These are phyloP conservation scores for Origma solitaria DNA, from an alignment of 2,113 vertebrate species.

Conservation along the genomic window DNA sequence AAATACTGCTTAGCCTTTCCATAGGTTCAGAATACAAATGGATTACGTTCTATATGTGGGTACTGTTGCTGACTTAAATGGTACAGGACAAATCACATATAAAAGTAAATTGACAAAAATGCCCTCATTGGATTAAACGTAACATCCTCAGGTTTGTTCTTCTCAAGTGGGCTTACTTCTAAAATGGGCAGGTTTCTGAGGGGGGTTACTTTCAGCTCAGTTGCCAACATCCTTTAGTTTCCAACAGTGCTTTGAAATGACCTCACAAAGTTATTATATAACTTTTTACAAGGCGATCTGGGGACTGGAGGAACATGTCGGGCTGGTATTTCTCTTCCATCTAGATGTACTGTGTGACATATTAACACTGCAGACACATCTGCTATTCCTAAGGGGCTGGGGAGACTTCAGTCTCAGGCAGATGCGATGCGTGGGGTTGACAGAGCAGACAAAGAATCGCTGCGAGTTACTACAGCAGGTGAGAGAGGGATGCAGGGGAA, in stretches of 20 bases:
- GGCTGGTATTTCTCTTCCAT: neutral
- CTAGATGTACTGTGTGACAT: neutral
- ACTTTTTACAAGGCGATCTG: neutral
- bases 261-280: neutral
- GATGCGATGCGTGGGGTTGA: neutral
- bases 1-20: neutral
- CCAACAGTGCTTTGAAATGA: neutral
- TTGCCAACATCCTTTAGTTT: neutral
- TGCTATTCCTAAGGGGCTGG: neutral
- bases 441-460: conserved; percentile 14
- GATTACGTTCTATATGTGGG: neutral
- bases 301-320: neutral
- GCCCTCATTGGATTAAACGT: neutral
- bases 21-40: neutral
- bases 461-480: neutral
- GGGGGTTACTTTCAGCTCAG: neutral
- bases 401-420: conserved; percentile 5
- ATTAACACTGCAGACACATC: neutral
- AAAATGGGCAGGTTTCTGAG: neutral
- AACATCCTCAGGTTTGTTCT: neutral
- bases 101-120: neutral
- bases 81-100: neutral
- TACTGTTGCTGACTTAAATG: neutral
- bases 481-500: conserved; percentile 22
- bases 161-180: neutral